These are phyloP conservation scores for Thamnophis sirtalis DNA, from an alignment of 2,113 vertebrate genomes.

Conservation along the genomic window DNA sequence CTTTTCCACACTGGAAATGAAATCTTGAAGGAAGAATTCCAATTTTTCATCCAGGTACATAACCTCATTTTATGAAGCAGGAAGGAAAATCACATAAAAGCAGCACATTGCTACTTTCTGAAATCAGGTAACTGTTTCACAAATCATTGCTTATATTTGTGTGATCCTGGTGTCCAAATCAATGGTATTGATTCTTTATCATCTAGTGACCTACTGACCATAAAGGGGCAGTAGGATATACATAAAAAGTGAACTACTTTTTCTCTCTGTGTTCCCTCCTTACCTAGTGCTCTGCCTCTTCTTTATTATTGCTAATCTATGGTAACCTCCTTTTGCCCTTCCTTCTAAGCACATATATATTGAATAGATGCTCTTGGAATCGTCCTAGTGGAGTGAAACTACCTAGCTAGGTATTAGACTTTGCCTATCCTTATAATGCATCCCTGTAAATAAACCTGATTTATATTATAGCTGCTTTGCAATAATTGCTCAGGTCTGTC, in stretches of 20 bases:
- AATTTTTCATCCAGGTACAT: background rate
- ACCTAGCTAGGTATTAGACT: background rate
- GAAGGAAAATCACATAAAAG: background rate
- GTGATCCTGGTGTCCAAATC: background rate
- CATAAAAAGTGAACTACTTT: background rate
- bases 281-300: background rate
- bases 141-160: background rate
- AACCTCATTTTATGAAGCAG: background rate
- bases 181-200: background rate
- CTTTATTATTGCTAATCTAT: background rate
- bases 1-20: conserved; percentile 15
- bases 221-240: background rate
- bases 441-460: background rate
- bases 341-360: background rate
- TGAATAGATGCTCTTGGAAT: background rate
- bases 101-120: background rate
- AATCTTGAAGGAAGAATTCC: background rate
- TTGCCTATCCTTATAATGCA: background rate
- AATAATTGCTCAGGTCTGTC: background rate
- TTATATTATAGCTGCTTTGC: background rate
- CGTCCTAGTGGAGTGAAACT: background rate
- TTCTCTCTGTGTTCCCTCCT: background rate
- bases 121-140: background rate
- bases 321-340: background rate
- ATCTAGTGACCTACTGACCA: background rate